Percentiles rank a stretch among this genome's conserved stretches.
Evolutionary conservation across 2,797 vertebrate species (phyloP).

Genomic region (Gallinago stenura): DNA sequence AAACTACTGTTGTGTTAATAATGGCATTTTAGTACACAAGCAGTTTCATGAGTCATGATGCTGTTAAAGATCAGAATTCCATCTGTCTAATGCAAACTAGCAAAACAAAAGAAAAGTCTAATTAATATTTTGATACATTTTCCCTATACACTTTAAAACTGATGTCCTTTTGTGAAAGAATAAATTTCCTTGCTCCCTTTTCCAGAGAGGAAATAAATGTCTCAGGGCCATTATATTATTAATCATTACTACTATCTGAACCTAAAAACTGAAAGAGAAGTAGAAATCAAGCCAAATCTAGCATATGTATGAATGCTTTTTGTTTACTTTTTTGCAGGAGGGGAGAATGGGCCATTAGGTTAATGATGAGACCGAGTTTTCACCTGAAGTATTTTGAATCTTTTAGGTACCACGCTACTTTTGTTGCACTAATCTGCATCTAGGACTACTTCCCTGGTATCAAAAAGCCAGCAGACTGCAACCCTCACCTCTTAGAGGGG

Average conservation of each 20-base stretch:
- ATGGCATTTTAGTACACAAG: slow-evolving; percentile 85
- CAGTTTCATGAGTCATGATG: slow-evolving; percentile 81
- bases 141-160: slow-evolving; percentile 69
- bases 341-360: neutral
- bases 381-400: neutral
- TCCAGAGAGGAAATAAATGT: slow-evolving; percentile 48
- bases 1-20: slow-evolving; percentile 89
- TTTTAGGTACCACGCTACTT: neutral
- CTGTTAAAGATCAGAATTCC: slow-evolving; percentile 83
- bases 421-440: neutral
- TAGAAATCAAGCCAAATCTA: slow-evolving; percentile 21
- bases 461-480: neutral
- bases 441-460: neutral
- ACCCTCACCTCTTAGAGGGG: neutral
- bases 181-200: slow-evolving; percentile 38
- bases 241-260: slow-evolving; percentile 46
- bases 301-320: neutral
- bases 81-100: slow-evolving; percentile 83
- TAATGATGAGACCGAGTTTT: neutral
- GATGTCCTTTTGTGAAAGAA: slow-evolving; percentile 67
- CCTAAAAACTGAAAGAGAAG: slow-evolving; percentile 20
- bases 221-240: slow-evolving; percentile 36
- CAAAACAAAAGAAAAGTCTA: slow-evolving; percentile 83
- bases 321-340: neutral
- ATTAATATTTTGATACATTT: slow-evolving; percentile 85